A percentile compares a stretch with the other conserved stretches of the same genome.
These are phyloP conservation scores for Casuarius casuarius DNA, from an alignment of 2,113 vertebrate species.

Conservation along the genomic window DNA sequence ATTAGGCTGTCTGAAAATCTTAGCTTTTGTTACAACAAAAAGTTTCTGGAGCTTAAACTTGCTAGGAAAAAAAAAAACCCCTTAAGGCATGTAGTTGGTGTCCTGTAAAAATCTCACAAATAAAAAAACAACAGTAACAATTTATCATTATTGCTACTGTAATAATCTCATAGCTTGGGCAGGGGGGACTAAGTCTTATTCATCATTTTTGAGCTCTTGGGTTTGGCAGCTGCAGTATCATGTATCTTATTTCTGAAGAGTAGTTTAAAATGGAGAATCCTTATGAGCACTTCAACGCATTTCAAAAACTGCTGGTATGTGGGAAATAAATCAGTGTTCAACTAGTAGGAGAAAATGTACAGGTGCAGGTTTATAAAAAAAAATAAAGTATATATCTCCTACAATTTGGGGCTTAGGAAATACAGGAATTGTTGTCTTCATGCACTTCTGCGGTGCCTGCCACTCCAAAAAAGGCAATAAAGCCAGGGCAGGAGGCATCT, in stretches of 20 bases:
- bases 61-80: background rate
- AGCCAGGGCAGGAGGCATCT: background rate
- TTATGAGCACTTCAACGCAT: background rate
- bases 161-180: background rate
- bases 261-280: background rate
- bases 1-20: background rate
- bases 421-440: background rate
- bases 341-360: background rate
- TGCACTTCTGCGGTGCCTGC: background rate
- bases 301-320: background rate
- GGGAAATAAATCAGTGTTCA: slow-evolving; percentile 21
- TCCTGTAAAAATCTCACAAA: background rate
- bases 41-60: background rate
- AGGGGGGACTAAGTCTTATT: background rate
- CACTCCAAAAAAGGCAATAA: background rate
- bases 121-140: background rate
- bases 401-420: background rate
- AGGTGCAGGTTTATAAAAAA: background rate
- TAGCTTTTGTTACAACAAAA: background rate
- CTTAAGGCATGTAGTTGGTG: background rate
- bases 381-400: background rate
- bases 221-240: background rate
- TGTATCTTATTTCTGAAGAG: background rate
- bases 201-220: background rate
- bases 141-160: background rate